These are phyloP conservation scores for Leptinotarsa haldemani DNA, from an alignment of 2,888 invertebrate genomes.

Conservation along the genomic window DNA sequence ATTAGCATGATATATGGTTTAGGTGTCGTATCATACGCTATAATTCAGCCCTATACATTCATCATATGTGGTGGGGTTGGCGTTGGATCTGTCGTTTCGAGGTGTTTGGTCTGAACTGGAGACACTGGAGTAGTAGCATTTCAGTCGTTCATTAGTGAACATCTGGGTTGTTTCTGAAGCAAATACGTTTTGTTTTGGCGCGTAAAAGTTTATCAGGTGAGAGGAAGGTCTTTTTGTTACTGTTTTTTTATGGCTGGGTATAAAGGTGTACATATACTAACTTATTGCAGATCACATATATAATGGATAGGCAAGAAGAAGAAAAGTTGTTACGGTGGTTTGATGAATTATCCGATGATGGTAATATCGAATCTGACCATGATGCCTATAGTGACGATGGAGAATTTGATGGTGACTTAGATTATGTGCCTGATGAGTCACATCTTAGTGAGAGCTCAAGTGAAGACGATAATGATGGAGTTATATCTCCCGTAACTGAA, in stretches of 20 bases:
- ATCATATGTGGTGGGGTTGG: constrained; percentile 8
- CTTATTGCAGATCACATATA: neutral
- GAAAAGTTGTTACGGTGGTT: constrained; percentile 3
- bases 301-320: constrained; percentile 1
- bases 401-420: constrained; percentile 9
- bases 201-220: constrained; percentile 6
- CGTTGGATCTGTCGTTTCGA: constrained; percentile 7
- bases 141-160: neutral
- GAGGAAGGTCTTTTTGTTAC: neutral
- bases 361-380: constrained; percentile 5
- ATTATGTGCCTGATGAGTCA: constrained; percentile 7
- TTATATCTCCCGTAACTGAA: constrained; percentile 2
- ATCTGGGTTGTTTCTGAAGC: constrained; percentile 2
- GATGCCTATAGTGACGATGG: constrained; percentile 4
- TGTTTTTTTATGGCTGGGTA: constrained; percentile 2
- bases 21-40: neutral
- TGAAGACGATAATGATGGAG: constrained; percentile 6
- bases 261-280: constrained; percentile 1
- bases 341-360: constrained; percentile 9
- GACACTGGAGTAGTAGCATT: neutral
- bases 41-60: constrained; percentile 3
- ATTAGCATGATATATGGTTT: constrained; percentile 7
- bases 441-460: constrained; percentile 7
- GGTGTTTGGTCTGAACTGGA: constrained; percentile 7
- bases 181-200: constrained; percentile 5